Base-by-base conservation (phyloP, 2,888 invertebrate genomes). In the Callimorpha dominula region DNA sequence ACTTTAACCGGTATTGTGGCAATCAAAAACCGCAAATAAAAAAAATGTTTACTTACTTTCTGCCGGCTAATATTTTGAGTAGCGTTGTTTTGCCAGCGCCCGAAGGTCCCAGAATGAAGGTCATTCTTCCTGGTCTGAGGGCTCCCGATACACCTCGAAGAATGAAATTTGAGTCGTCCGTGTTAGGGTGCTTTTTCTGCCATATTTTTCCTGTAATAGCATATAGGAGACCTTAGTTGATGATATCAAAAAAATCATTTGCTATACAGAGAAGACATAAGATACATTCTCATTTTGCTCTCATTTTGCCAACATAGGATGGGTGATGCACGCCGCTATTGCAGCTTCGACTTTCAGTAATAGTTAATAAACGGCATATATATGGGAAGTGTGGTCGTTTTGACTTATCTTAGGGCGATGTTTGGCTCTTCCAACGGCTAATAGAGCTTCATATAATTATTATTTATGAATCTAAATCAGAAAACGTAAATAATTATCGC, bases 21-120 rank as follows among this genome's bases (percentile, higher is more conserved):
- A 12, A 31, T 64, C 11, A 64, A 42, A 43, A 14, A 17, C 4
- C 9, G 42, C 11, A 64, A 64, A 43, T 9, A 2, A 8, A 11
- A 43, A 14, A 60, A 31, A 46, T 20, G 15, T 40, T 17, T 8
- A n/a, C 92, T 92, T 90, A 97, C 97, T 96, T 97, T 89, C 97
- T 96, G 60, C 97, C 97, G 0, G 97, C 97, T 66, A 98, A 90
- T 76, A 98, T 97, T 87, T 97, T 97, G 81, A 98, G 96, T 5
- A 98, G 93, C 0, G 98, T 97, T 0, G 98, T 97, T 87, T 98
- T 98, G 14, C 98, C 97, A 0, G 97, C 97, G 0, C 97, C 97
- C 0, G 97, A 97, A 9, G 97, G 97, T 0, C 97, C 97, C 4
- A 97, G 88, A 50, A 97, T 96, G 64, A 96, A 97, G 0, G 97